These are phyloP conservation scores for Brachionus paranguensis DNA, from an alignment of 1,140 invertebrate genomes.

Conservation along the genomic window DNA sequence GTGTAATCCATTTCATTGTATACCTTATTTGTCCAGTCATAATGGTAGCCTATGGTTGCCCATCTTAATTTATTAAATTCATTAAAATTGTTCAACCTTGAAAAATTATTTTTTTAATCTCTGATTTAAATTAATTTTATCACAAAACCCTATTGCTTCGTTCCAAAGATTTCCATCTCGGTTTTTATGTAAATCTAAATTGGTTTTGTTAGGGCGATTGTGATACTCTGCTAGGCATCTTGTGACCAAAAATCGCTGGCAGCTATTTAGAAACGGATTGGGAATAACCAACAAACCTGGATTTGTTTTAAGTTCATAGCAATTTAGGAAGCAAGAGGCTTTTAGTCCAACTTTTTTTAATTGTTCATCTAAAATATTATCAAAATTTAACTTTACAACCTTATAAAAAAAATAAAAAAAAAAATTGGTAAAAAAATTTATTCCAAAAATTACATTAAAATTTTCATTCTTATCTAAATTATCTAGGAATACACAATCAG, in stretches of 20 bases:
- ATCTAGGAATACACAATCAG: neutral
- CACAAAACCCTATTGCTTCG: neutral
- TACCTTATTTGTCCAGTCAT: slow-evolving; percentile 84
- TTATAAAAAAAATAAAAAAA: neutral
- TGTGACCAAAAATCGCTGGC: slow-evolving; percentile 74
- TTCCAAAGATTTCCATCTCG: neutral
- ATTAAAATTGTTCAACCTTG: slow-evolving; percentile 44
- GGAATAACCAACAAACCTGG: slow-evolving; percentile 69
- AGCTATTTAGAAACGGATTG: slow-evolving; percentile 72
- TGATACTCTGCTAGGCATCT: slow-evolving; percentile 72
- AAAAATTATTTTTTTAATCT: neutral
- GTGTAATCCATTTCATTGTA: slow-evolving; percentile 27
- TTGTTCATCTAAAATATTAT: neutral
- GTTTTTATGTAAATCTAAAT: slow-evolving; percentile 63
- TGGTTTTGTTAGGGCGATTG: slow-evolving; percentile 68
- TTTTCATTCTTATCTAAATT: neutral
- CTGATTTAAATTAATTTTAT: neutral
- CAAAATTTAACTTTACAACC: neutral
- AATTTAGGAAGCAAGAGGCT: neutral
- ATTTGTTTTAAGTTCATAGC: slow-evolving; percentile 15
- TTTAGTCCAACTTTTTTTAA: neutral
- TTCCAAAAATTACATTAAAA: slow-evolving; percentile 17
- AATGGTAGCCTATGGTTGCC: slow-evolving; percentile 87
- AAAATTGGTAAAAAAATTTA: neutral
- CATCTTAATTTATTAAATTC: slow-evolving; percentile 67